Conservation (phyloP, 2,113 vertebrate species). For the Caranx ignobilis region DNA sequence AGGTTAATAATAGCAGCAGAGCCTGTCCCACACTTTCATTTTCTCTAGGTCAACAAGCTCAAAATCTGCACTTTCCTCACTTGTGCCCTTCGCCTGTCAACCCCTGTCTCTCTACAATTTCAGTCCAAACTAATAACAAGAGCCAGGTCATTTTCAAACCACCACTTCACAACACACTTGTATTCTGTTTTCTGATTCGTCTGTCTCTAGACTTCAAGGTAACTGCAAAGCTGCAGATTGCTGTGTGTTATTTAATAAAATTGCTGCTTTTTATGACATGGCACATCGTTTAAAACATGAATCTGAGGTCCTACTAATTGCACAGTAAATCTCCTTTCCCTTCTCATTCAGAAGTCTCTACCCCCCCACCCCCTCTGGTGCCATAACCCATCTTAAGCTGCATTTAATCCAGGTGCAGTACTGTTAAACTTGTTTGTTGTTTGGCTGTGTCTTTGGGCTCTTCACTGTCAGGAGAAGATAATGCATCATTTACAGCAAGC, state of each 20-base stretch:
- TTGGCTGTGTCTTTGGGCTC: slow-evolving; percentile 40
- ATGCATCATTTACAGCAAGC: slow-evolving; percentile 80
- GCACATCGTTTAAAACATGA: background rate
- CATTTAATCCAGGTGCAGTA: background rate
- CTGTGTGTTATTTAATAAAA: background rate
- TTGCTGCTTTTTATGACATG: background rate
- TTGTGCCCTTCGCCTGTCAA: slow-evolving; percentile 19
- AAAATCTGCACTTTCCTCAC: slow-evolving; percentile 23
- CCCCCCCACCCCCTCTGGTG: background rate
- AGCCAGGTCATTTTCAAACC: background rate
- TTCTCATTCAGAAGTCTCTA: background rate
- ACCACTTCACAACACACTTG: slow-evolving; percentile 24
- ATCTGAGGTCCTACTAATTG: background rate
- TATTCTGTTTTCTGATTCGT: slow-evolving; percentile 32
- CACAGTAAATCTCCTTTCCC: background rate
- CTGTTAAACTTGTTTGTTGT: slow-evolving; percentile 34
- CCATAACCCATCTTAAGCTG: background rate
- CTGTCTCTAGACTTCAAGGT: slow-evolving; percentile 18
- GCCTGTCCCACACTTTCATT: slow-evolving; percentile 40
- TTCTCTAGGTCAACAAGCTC: slow-evolving; percentile 54
- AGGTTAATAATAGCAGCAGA: slow-evolving; percentile 53
- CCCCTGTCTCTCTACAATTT: slow-evolving; percentile 10
- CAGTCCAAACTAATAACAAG: slow-evolving; percentile 30
- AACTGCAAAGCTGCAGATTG: background rate
- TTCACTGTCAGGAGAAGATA: slow-evolving; percentile 48